Evolutionary conservation across 2,113 vertebrate genomes (phyloP), one percentile per base, ranked within the genome.

Genomic region (Datnioides undecimradiatus): DNA sequence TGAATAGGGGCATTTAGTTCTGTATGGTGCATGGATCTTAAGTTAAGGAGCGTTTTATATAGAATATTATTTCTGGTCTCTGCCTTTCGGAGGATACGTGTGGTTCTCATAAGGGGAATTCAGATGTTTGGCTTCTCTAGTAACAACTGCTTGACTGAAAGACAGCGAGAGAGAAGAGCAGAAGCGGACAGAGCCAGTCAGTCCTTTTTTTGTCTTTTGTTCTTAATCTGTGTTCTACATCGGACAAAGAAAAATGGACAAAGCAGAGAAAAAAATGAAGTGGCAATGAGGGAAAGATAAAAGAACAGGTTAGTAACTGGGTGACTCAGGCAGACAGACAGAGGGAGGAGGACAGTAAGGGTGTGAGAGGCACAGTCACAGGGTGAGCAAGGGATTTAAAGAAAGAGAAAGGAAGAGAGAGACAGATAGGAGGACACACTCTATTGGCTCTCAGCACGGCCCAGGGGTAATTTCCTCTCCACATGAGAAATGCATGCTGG

Each of bases 401-500:
- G 73, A 69, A 83, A 77, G 62, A 72, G 60, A 83, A 83, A 83
- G 73, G 59, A 77, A 79, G 59, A 74, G 62, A 67, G 79, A 89
- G 82, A 89, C 54, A 76, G 79, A 89, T 60, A 86, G 76, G 82
- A 90, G 88, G 91, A 90, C 85, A 90, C 90, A 93, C 87, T 83
- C 86, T 88, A 88, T 91, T 93, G 89, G 86, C 90, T 93, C 92
- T 93, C 88, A 92, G 92, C 90, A 86, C 73, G 86, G 92, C 93
- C 93, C 90, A 86, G 90, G 91, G 93, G 92, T 92, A 92, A 94
- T 94, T 93, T 94, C 92, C 87, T 91, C 92, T 92, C 86, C 92
- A 88, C 91, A 93, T 90, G 90, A 94, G 92, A 93, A 93, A 94
- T 94, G 93, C 92, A 94, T 94, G 92, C 93, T 94, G 93, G 92